Conservation (phyloP, 2,797 vertebrate genomes). For the Thaleichthys pacificus region DNA sequence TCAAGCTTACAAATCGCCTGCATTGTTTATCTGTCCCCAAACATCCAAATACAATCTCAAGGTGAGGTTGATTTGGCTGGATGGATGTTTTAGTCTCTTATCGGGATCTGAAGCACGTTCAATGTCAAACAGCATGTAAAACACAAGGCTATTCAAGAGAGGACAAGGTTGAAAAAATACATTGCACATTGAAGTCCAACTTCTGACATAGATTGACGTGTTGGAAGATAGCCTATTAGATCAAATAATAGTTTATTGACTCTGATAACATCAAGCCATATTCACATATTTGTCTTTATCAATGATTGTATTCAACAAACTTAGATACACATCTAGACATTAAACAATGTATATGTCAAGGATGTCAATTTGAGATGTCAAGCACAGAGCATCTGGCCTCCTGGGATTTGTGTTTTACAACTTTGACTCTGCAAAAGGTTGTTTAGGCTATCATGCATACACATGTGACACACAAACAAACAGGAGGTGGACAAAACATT, state of each 20-base stretch:
- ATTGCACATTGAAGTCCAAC: constrained; percentile 36
- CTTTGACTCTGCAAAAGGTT: background rate
- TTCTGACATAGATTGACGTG: background rate
- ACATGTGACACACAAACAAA: background rate
- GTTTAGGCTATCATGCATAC: background rate
- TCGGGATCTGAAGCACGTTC: constrained; percentile 23
- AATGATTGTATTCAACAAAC: no score
- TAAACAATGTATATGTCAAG: no score
- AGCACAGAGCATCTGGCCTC: no score
- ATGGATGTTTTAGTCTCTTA: background rate
- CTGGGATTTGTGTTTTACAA: no score
- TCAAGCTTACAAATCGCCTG: no score
- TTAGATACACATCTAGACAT: no score
- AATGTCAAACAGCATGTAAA: constrained; percentile 28
- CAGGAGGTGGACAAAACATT: constrained; percentile 2
- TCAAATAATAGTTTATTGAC: constrained; percentile 8
- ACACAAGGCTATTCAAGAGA: constrained; percentile 51
- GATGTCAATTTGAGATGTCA: no score
- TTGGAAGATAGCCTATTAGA: constrained; percentile 4
- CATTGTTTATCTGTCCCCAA: no score
- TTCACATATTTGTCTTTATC: no score
- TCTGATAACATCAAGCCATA: background rate
- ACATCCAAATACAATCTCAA: no score
- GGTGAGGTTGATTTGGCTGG: background rate
- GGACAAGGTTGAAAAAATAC: constrained; percentile 58